These are phyloP conservation scores for Linurgus olivaceus DNA, from an alignment of 2,797 vertebrate species.

Conservation along the genomic window DNA sequence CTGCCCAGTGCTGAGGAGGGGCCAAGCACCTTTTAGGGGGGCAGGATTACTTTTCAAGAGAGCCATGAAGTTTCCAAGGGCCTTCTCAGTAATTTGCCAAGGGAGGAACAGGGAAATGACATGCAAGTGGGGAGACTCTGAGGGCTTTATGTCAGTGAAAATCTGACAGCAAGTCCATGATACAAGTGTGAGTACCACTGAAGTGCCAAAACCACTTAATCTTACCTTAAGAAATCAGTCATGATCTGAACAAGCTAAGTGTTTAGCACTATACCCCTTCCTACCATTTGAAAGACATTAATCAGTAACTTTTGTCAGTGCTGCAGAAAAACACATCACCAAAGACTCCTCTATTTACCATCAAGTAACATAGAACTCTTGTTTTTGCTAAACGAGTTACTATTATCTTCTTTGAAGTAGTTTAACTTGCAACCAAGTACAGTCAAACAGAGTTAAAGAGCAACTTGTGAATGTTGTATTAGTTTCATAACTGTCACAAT, in stretches of 20 bases:
- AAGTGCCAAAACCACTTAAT: background rate
- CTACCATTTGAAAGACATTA: background rate
- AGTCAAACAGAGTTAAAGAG: background rate
- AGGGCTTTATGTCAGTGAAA: background rate
- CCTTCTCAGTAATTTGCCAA: background rate
- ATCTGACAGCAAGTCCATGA: background rate
- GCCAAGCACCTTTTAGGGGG: accelerated
- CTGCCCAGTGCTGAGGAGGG: background rate
- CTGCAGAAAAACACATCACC: background rate
- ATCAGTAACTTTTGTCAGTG: background rate
- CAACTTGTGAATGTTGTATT: background rate
- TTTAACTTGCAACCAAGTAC: background rate
- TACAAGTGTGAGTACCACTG: accelerated
- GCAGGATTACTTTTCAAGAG: background rate
- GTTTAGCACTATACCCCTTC: background rate
- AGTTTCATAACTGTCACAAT: background rate
- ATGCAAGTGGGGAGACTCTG: background rate
- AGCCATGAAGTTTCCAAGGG: background rate
- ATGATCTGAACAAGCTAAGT: background rate
- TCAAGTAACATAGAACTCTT: background rate
- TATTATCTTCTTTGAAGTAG: background rate
- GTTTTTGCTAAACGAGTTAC: background rate
- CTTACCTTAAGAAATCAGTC: background rate
- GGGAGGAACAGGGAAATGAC: background rate
- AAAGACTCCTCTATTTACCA: background rate